phyloP scores from a whole-genome alignment of 1,140 invertebrate species.

The Zaprionus camerounensis region DNA sequence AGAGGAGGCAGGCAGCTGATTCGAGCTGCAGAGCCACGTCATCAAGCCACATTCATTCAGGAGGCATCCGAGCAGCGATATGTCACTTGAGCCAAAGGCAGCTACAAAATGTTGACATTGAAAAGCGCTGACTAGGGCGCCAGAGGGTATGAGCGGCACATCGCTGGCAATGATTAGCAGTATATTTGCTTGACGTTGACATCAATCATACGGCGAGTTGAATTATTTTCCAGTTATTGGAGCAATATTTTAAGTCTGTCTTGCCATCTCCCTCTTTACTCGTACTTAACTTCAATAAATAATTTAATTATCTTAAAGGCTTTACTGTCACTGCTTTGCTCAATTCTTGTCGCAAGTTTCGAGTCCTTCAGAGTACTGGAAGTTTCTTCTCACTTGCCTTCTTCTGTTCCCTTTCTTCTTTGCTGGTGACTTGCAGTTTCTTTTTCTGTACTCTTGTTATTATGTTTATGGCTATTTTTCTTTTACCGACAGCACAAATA shows the following conservation, averaged over 20 bases:
- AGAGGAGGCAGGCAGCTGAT: constrained; percentile 8
- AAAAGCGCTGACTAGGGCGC: background rate
- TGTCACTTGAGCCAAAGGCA: constrained; percentile 44
- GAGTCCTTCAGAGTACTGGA: background rate
- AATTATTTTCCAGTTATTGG: constrained; percentile 27
- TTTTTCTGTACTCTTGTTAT: constrained; percentile 58
- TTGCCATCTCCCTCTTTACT: background rate
- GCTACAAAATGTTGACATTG: constrained; percentile 50
- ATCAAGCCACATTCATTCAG: constrained; percentile 29
- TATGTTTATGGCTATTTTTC: constrained; percentile 34
- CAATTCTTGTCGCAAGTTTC: background rate
- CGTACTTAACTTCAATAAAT: background rate
- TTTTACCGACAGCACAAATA: background rate
- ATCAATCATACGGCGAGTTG: constrained; percentile 29
- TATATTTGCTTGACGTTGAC: constrained; percentile 68
- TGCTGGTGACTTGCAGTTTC: constrained; percentile 70
- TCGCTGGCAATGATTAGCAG: constrained; percentile 53
- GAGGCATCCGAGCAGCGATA: constrained; percentile 32
- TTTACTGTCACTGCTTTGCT: background rate
- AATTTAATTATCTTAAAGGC: background rate
- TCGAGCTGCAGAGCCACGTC: constrained; percentile 43
- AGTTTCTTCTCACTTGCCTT: background rate
- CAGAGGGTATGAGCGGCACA: background rate
- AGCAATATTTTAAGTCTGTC: constrained; percentile 27
- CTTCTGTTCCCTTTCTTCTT: constrained; percentile 2